A percentile compares a stretch with the other conserved stretches of the same genome.
These are phyloP conservation scores for Chloropsis hardwickii DNA, from an alignment of 2,113 vertebrate species.

Conservation along the genomic window DNA sequence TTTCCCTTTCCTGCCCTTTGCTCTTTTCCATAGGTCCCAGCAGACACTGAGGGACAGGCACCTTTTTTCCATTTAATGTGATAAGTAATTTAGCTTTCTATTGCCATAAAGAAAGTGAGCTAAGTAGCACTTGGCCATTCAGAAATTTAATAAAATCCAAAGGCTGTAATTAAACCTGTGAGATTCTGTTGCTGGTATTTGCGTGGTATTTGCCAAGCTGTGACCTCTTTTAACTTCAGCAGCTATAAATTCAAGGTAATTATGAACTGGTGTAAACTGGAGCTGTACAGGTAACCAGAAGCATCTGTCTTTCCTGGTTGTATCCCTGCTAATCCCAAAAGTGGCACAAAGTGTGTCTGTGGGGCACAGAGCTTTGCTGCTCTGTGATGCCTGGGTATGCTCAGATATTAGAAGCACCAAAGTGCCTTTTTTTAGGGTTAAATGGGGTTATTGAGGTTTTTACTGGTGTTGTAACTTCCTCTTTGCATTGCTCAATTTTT, in stretches of 20 bases:
- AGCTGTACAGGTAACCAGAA: not conserved
- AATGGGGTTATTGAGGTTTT: not conserved
- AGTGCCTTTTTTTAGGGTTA: not conserved
- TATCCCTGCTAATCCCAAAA: not conserved
- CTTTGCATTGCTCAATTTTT: not conserved
- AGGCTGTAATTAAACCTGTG: not conserved
- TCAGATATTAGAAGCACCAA: accelerated
- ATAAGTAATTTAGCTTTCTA: not conserved
- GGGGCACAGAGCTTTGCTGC: not conserved
- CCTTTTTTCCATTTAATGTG: not conserved
- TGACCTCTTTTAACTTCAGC: not conserved
- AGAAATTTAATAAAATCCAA: not conserved
- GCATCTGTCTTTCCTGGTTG: accelerated
- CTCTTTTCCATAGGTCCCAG: not conserved
- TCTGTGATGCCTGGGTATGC: not conserved
- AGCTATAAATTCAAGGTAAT: not conserved
- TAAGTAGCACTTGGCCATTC: not conserved
- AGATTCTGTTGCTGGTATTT: not conserved
- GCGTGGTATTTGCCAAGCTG: not conserved
- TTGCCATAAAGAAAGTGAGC: not conserved
- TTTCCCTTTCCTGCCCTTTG: not conserved
- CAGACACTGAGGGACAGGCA: not conserved
- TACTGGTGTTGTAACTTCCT: not conserved
- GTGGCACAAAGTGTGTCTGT: not conserved
- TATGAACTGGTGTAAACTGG: not conserved